These are phyloP conservation scores for Trichopria drosophilae DNA, from an alignment of 2,888 invertebrate genomes.

Conservation along the genomic window DNA sequence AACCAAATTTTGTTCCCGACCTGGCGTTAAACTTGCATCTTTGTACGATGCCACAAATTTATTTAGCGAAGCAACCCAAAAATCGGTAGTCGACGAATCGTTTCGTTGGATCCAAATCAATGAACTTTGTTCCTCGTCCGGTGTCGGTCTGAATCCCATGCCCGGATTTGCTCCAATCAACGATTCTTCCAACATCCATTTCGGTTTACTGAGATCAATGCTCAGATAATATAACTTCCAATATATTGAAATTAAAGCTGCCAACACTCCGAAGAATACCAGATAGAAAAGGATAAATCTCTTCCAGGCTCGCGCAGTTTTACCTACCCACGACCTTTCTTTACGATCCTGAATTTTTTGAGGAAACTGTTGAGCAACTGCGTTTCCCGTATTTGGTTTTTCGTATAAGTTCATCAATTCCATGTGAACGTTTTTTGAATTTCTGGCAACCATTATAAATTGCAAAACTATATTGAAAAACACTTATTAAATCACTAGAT, in stretches of 20 bases:
- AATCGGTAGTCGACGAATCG: conserved; percentile 60
- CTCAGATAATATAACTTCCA: conserved; percentile 79
- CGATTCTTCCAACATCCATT: conserved; percentile 74
- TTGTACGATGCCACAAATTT: conserved; percentile 52
- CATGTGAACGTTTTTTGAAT: too few relatives aligned
- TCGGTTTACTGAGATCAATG: conserved; percentile 71
- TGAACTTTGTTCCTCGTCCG: conserved; percentile 63
- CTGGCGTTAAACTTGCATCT: conserved; percentile 39
- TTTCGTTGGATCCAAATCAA: conserved; percentile 65
- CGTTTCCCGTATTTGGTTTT: too few relatives aligned
- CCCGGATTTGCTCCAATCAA: conserved; percentile 78
- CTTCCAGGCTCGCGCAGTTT: too few relatives aligned
- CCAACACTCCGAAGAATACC: conserved; percentile 83
- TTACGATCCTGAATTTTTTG: too few relatives aligned
- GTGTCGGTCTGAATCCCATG: conserved; percentile 69
- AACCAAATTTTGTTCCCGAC: conserved; percentile 61
- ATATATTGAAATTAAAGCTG: conserved; percentile 82
- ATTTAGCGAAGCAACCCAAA: conserved; percentile 64
- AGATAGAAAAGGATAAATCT: conserved; percentile 87
- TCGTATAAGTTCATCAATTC: too few relatives aligned
- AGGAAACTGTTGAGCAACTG: too few relatives aligned
- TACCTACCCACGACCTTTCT: too few relatives aligned
- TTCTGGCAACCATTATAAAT: too few relatives aligned
- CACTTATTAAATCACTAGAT: too few relatives aligned
- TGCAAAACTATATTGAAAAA: too few relatives aligned